Conservation (phyloP, 2,888 invertebrate genomes). For the Brachypalpus laphriformis region DNA sequence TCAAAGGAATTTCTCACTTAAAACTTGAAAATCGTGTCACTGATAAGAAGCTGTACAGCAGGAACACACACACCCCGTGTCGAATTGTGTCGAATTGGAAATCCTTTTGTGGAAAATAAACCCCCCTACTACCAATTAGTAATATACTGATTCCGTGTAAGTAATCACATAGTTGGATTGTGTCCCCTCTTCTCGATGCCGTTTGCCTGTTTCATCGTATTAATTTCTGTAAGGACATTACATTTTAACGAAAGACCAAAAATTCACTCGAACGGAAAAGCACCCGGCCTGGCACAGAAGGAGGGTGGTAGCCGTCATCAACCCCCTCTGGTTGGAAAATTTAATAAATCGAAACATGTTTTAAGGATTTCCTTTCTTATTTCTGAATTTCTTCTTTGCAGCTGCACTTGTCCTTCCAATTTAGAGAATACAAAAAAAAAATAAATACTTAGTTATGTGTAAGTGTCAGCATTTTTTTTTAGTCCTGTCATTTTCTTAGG, state of each 20-base stretch:
- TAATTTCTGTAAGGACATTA: conserved; percentile 59
- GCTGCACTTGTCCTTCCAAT: conserved; percentile 69
- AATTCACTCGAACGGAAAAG: conserved; percentile 66
- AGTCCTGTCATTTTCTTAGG: conserved; percentile 41
- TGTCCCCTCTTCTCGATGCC: conserved; percentile 25
- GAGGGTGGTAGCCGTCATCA: conserved; percentile 3
- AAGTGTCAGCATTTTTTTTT: conserved; percentile 66
- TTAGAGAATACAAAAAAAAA: conserved; percentile 30
- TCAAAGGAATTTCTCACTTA: conserved; percentile 68
- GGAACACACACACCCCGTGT: background rate
- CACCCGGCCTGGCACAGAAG: background rate
- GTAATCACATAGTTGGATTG: conserved; percentile 61
- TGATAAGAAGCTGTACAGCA: conserved; percentile 43
- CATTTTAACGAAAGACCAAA: conserved; percentile 56
- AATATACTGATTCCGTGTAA: conserved; percentile 36
- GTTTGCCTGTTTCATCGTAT: conserved; percentile 22
- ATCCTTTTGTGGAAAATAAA: background rate
- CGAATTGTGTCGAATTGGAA: conserved; percentile 51
- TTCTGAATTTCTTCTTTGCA: conserved; percentile 44
- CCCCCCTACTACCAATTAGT: conserved; percentile 47
- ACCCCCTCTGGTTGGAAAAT: conserved; percentile 42
- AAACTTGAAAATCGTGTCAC: conserved; percentile 68
- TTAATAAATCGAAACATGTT: conserved; percentile 74
- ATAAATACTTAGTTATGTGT: conserved; percentile 31
- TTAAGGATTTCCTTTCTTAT: conserved; percentile 62